Evolutionary conservation across 1,140 invertebrate genomes (phyloP).

Genomic region (Bombus fervidus): DNA sequence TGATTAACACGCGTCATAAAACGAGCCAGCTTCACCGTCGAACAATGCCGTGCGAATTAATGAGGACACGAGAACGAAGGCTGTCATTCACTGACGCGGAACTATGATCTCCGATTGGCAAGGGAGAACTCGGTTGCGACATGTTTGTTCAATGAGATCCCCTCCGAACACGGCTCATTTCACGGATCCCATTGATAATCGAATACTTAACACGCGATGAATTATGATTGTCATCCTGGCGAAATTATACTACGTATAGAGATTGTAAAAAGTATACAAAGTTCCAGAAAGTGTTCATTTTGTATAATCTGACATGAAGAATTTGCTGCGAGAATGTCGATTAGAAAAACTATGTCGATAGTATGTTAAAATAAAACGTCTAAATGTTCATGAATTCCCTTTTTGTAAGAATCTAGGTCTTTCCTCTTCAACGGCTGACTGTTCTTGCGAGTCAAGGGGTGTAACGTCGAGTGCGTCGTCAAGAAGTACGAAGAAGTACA

Average conservation of each 20-base stretch:
- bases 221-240: not conserved
- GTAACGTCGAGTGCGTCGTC: slow-evolving; percentile 52
- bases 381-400: slow-evolving; percentile 35
- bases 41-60: slow-evolving; percentile 45
- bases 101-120: slow-evolving; percentile 37
- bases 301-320: not conserved
- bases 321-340: no score
- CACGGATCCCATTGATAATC: slow-evolving; percentile 8
- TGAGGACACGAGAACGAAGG: slow-evolving; percentile 33
- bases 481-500: slow-evolving; percentile 48
- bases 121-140: slow-evolving; percentile 28
- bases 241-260: not conserved
- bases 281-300: not conserved
- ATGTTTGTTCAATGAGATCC: slow-evolving; percentile 15
- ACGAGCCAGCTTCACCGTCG: slow-evolving; percentile 17
- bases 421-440: slow-evolving; percentile 38
- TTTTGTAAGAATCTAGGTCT: slow-evolving; percentile 50
- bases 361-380: not conserved
- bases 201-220: slow-evolving; percentile 8
- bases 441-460: slow-evolving; percentile 54
- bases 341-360: not conserved
- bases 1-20: slow-evolving; percentile 21
- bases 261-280: not conserved
- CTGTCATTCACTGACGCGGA: slow-evolving; percentile 38
- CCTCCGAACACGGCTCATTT: not conserved